These are phyloP conservation scores for Eremobia ochroleuca DNA, from an alignment of 2,888 invertebrate genomes.

Conservation along the genomic window DNA sequence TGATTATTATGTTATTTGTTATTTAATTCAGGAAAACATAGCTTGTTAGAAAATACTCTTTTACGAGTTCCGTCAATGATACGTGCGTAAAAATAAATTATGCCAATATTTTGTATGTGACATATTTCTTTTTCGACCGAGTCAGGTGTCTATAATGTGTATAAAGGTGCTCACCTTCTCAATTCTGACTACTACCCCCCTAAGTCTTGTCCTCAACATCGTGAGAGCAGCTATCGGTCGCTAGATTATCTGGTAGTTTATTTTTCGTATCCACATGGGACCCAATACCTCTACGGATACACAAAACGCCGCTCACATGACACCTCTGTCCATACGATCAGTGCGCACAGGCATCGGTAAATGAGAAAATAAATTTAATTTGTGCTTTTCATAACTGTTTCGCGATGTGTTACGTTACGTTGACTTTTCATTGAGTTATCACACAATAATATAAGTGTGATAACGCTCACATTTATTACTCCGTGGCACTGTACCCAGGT, in stretches of 20 bases:
- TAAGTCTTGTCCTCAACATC: not conserved
- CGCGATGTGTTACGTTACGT: conserved; percentile 53
- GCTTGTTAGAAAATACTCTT: not conserved
- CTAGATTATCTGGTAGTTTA: conserved; percentile 22
- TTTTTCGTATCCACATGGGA: not conserved
- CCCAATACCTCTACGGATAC: not conserved
- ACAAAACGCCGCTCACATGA: not conserved
- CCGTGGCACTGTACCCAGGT: conserved; percentile 68
- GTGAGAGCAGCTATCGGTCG: not conserved
- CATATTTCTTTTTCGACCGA: not conserved
- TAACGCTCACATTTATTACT: conserved; percentile 21
- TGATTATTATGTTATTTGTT: not conserved
- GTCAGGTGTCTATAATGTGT: not conserved
- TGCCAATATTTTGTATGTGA: not conserved
- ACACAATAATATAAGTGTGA: conserved; percentile 42
- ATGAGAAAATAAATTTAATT: conserved; percentile 6
- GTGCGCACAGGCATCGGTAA: conserved; percentile 5
- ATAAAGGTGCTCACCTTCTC: not conserved
- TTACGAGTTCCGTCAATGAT: not conserved
- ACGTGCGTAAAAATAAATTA: not conserved
- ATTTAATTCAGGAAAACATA: conserved; percentile 16
- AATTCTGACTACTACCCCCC: not conserved
- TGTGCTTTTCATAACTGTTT: conserved; percentile 22
- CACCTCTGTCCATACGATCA: not conserved
- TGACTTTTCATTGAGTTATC: conserved; percentile 27